phyloP scores from a whole-genome alignment of 2,888 invertebrate species.

The Epinotia ramella region DNA sequence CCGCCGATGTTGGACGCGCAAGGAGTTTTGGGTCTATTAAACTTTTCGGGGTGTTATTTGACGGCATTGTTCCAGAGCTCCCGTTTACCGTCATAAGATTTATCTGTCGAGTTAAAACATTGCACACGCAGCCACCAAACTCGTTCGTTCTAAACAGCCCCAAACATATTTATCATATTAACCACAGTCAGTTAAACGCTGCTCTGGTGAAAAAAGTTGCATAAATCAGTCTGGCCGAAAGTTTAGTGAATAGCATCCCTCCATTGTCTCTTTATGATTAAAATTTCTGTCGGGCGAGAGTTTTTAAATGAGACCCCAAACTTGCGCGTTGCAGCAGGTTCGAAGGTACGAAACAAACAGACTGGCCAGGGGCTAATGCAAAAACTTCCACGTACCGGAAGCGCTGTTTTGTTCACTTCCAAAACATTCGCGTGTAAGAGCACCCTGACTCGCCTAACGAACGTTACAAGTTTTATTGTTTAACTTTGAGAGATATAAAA shows the following conservation, averaged over 20 bases:
- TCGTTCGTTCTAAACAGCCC: slow-evolving; percentile 51
- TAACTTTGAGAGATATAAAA: slow-evolving; percentile 20
- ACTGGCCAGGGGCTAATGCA: slow-evolving; percentile 73
- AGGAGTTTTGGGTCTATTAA: slow-evolving; percentile 40
- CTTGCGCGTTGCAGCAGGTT: slow-evolving; percentile 72
- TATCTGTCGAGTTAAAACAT: slow-evolving; percentile 50
- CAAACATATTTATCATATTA: slow-evolving; percentile 55
- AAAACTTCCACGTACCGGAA: slow-evolving; percentile 73
- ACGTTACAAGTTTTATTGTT: slow-evolving; percentile 32
- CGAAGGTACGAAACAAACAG: slow-evolving; percentile 77
- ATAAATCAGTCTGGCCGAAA: slow-evolving; percentile 68
- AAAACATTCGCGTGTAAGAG: slow-evolving; percentile 70
- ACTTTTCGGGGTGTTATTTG: slow-evolving; percentile 42
- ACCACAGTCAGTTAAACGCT: slow-evolving; percentile 50
- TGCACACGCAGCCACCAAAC: slow-evolving; percentile 54
- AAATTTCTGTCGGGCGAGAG: slow-evolving; percentile 69
- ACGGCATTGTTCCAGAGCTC: slow-evolving; percentile 38
- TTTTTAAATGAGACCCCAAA: slow-evolving; percentile 78
- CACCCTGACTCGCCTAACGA: slow-evolving; percentile 49
- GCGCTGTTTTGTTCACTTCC: slow-evolving; percentile 71
- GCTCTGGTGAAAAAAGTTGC: slow-evolving; percentile 59
- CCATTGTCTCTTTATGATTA: slow-evolving; percentile 80
- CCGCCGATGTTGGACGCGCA: slow-evolving; percentile 29
- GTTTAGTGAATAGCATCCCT: slow-evolving; percentile 68
- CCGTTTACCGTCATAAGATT: slow-evolving; percentile 41